phyloP scores from a whole-genome alignment of 2,113 vertebrate species.

The Nycticebus coucang region DNA sequence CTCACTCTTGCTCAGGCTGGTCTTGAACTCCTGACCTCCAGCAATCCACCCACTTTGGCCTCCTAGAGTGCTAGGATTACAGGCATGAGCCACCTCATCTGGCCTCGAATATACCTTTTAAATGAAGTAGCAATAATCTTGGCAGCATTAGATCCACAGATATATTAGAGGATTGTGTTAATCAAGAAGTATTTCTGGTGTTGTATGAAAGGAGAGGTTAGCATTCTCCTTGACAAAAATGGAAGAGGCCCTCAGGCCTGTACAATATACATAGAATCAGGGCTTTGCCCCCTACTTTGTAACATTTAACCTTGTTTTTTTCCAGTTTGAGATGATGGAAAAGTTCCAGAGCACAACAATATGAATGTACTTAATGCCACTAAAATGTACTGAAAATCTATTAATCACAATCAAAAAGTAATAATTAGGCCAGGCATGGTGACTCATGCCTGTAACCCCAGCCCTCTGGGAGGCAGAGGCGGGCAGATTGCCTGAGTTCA shows the following conservation, averaged over 20 bases:
- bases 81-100: no score
- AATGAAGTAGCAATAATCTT: not conserved
- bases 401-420: not conserved
- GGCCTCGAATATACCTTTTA: not conserved
- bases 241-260: not conserved
- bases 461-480: no score
- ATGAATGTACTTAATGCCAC: not conserved
- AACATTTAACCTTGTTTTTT: not conserved
- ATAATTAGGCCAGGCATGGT: no score
- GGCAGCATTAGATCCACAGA: not conserved
- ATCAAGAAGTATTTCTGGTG: not conserved
- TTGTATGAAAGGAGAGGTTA: not conserved
- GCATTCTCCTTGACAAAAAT: not conserved
- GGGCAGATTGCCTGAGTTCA: no score
- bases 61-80: no score
- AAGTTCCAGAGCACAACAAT: not conserved
- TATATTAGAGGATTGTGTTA: not conserved
- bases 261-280: not conserved
- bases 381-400: not conserved
- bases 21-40: no score
- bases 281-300: not conserved
- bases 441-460: no score
- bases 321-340: not conserved
- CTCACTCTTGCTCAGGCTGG: no score
- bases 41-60: no score